Evolutionary conservation across 2,113 vertebrate genomes (phyloP), one percentile per base, ranked within the genome.

Genomic region (Opisthocomus hoazin): DNA sequence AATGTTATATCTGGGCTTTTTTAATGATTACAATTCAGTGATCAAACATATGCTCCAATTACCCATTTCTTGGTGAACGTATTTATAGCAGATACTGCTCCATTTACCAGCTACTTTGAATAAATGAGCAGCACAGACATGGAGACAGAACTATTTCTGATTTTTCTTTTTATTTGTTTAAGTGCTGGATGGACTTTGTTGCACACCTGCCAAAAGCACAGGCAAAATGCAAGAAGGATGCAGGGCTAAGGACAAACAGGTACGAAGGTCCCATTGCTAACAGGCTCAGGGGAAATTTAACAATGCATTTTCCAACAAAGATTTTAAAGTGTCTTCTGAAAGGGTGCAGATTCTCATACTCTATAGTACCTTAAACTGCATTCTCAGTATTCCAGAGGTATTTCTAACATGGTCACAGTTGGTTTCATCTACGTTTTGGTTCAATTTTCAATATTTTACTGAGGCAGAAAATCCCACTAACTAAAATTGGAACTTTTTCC

Each of bases 391-490:
- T 57, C 77, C 54, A 68, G 94, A 96, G 93, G 91, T 95, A 94
- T 93, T 79, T 96, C 80, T 87, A 73, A 48, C 53, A 21, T 0
- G 1, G 34, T 37, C 89, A 46, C 77, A 75, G 66, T 37, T 70
- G 43, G 30, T 15, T 61, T 69, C 34, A 30, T 71, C 36, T 89
- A 66, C 0, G 0, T 60, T 93, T 78, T 89, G 90, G 90, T 86
- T 97, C 93, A 60, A 71, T 24, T 84, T 53, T 77, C 68, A 75
- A 80, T 71, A 34, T 37, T 84, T 90, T 63, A 74, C 64, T 58
- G 87, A 96, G 64, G 90, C 85, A 93, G 94, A 90, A 83, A 88
- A 77, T n/a, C 87, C 26, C 77, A 86, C 84, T 63, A 54, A 77
- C 26, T 70, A 37, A 66, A 88, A 86, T 29, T 34, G 79, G 82